Percentiles rank a stretch among this genome's conserved stretches.
phyloP scores from a whole-genome alignment of 2,113 vertebrate species.

The Machaerirhynchus nigripectus region DNA sequence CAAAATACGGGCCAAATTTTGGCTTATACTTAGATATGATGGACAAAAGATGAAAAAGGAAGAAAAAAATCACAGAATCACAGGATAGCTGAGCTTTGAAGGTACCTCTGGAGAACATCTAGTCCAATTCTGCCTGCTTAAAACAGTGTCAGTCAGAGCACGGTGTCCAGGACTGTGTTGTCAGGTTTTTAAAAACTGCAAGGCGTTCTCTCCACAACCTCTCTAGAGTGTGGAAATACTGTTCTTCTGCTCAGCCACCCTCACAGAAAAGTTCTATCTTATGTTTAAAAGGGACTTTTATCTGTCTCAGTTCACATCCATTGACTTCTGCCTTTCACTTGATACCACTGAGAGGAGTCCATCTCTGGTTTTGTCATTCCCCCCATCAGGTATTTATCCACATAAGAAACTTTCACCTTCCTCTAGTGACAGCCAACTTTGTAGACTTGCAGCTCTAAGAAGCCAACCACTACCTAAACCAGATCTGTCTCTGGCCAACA shows the following conservation, averaged over 20 bases:
- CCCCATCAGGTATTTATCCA: neutral
- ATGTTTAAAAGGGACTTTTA: neutral
- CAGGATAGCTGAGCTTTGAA: neutral
- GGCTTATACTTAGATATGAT: neutral
- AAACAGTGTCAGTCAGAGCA: neutral
- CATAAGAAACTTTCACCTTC: neutral
- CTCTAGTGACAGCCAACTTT: neutral
- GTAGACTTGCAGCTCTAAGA: neutral
- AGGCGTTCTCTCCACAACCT: neutral
- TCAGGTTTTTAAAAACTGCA: neutral
- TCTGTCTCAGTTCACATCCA: neutral
- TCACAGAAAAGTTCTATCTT: neutral
- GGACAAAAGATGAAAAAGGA: neutral
- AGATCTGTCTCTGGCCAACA: neutral
- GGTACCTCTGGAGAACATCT: neutral
- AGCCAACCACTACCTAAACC: neutral
- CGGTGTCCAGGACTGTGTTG: rapidly evolving
- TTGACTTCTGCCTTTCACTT: neutral
- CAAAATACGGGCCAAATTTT: neutral
- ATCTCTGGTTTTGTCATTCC: neutral
- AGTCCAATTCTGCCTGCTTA: neutral
- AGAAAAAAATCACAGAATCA: neutral
- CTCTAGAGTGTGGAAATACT: neutral
- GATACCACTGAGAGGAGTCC: neutral
- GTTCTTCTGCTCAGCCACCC: neutral